Base-by-base conservation (phyloP, 2,113 vertebrate species). In the Nothoprocta perdicaria region DNA sequence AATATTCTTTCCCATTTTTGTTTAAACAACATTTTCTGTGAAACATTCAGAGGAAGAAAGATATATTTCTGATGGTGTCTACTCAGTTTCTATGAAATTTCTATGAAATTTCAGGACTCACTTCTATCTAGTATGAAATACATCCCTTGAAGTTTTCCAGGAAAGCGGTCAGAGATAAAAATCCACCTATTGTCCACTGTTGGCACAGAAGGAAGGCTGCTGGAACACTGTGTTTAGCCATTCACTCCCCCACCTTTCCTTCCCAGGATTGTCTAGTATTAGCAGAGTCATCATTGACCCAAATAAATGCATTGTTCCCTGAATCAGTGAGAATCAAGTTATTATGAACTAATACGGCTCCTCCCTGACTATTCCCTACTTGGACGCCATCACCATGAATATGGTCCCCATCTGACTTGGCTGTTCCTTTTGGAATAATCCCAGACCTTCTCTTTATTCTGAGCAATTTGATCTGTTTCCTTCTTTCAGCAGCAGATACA, bases 331-430 rank as follows among this genome's bases (percentile, higher is more conserved):
- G 55, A 80, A 74, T 63, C 29, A 79, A 85, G 22, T 80, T 85
- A 77, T 55, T 91, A 52, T 91, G 60, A 74, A 83, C 68, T 71
- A 87, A 89, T 94, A 95, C 90, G 68, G 52, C 81, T 85, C 75
- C 87, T 96, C 92, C 86, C 93, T 72, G 46, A 89, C 76, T 91
- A 60, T 92, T 94, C 89, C 57, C 24, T 0, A 0, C 68, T 94
- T 96, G 92, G 93, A 90, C 55, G 80, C 31, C 0, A 0, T 81
- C 73, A 88, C 76, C 73, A 93, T 62, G 86, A 96, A 90, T 83
- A 94, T 94, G 83, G 88, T 93, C 86, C 86, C 48, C 93, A 94
- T 96, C 88, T 92, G 93, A 88, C 86, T 95, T 94, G 93, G 93
- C 93, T 76, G 73, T 13, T 94, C 66, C 52, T 94, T 74, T 78